A percentile compares a stretch with the other conserved stretches of the same genome.
Conservation (phyloP, 2,888 invertebrate species). For the Chrysomela aeneicollis region DNA sequence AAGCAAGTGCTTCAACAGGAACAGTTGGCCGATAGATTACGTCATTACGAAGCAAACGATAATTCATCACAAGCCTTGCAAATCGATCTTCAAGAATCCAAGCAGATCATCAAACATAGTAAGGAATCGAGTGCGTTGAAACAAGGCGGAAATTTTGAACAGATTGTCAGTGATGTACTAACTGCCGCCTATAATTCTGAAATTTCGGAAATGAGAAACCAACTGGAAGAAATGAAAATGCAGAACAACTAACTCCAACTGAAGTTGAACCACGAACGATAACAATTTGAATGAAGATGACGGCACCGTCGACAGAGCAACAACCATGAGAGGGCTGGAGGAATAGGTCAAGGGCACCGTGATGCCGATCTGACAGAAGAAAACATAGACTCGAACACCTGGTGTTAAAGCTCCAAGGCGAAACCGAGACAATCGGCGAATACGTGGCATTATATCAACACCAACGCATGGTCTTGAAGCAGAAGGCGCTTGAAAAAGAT, state of each 20-base stretch:
- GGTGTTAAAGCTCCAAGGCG: constrained; percentile 90
- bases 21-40: constrained; percentile 67
- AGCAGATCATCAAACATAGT: constrained; percentile 50
- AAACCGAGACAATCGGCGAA: constrained; percentile 98
- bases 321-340: constrained; percentile 83
- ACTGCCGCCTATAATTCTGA: constrained; percentile 12
- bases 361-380: constrained; percentile 90
- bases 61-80: constrained; percentile 66
- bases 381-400: constrained; percentile 92
- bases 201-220: constrained; percentile 21
- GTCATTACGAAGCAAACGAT: constrained; percentile 71
- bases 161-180: constrained; percentile 17
- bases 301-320: constrained; percentile 64
- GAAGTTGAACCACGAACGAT: constrained; percentile 21
- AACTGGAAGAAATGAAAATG: constrained; percentile 37
- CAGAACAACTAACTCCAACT: constrained; percentile 36
- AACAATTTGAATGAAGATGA: constrained; percentile 24
- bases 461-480: constrained; percentile 86
- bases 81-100: constrained; percentile 67
- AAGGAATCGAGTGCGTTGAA: constrained; percentile 53
- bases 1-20: constrained; percentile 68
- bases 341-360: constrained; percentile 82
- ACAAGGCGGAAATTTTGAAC: constrained; percentile 5
- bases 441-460: constrained; percentile 96
- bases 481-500: constrained; percentile 87